These are phyloP conservation scores for Poeciliopsis presidionis DNA, from an alignment of 2,797 vertebrate genomes.

Conservation along the genomic window DNA sequence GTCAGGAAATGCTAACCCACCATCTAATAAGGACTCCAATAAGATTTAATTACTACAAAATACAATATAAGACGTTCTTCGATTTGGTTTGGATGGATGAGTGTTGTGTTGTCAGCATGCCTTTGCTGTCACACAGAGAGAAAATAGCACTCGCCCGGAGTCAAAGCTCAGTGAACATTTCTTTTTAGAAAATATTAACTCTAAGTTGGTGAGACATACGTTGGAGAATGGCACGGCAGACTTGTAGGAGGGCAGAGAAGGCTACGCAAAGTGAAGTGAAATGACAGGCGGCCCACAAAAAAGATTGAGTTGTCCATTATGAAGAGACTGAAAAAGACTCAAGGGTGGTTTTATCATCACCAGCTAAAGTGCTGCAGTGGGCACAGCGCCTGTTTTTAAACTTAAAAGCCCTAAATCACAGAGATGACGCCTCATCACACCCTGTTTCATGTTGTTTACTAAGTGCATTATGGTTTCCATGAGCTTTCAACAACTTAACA, in stretches of 20 bases:
- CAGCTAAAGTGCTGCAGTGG: constrained; percentile 7
- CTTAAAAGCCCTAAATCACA: constrained; percentile 2
- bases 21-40: constrained; percentile 39
- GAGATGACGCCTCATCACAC: not conserved
- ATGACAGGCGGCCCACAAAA: constrained; percentile 36
- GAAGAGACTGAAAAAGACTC: constrained; percentile 19
- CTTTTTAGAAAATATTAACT: constrained; percentile 13
- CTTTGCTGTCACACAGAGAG: constrained; percentile 49
- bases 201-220: constrained; percentile 4
- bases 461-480: not conserved
- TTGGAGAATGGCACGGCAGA: constrained; percentile 11
- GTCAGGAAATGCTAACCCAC: constrained; percentile 47
- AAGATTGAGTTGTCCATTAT: constrained; percentile 40
- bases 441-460: constrained; percentile 4
- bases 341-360: constrained; percentile 12
- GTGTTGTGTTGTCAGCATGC: not conserved
- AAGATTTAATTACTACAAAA: constrained; percentile 54
- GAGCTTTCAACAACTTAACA: constrained; percentile 34
- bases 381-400: constrained; percentile 3
- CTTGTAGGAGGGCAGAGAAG: constrained; percentile 15
- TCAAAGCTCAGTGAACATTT: constrained; percentile 32
- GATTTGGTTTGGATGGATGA: constrained; percentile 24
- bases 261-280: constrained; percentile 9
- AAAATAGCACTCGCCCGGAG: constrained; percentile 17
- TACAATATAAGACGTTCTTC: constrained; percentile 26